Base-by-base conservation (phyloP, 1,140 invertebrate species). In the Euwallacea similis region DNA sequence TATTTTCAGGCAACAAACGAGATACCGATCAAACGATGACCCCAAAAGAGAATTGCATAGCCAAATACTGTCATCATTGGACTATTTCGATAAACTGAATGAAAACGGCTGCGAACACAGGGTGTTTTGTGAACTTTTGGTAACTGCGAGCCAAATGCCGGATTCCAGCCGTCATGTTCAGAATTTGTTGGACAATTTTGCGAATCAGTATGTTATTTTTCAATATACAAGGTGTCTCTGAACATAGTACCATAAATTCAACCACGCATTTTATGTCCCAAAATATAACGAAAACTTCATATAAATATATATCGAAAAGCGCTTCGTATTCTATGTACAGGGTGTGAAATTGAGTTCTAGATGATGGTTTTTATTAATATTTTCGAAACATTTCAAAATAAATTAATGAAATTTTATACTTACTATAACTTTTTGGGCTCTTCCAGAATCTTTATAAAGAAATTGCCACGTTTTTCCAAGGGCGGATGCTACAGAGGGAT, bases 81-180 rank as follows among this genome's bases (percentile, higher is more conserved):
- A 73, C 54, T 75, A 77, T 50, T 73, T 79, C 33, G 54, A 73
- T 4, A 66, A 79, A 63, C 43, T 76, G 9, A 65, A 79, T 21
- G 73, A 76, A 53, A 75, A 77, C 8, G 81, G 76, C 11, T 83
- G 82, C 55, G 80, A 82, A 60, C 79, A 81, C 21, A 73, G 79
- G 54, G 77, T 79, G 9, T 77, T 83, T 33, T 83, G 82, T 58
- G 81, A 82, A 61, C 53, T 82, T 47, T 59, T 81, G 43, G 59
- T 80, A 0, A 76, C 71, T 42, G 77, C 80, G 7, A 73, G 68
- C 13, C 55, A 73, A 9, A 75, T 78, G 43, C 72, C 75, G 58
- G 77, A 80, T 61, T 73, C 73, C 4, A 73, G 78, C 16, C 54
- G 75, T 42, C 74, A 79, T 44, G 72, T 79, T 7, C 65, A 79